These are phyloP conservation scores for Rhyacophila evoluta DNA, from an alignment of 2,888 invertebrate species.

Conservation along the genomic window DNA sequence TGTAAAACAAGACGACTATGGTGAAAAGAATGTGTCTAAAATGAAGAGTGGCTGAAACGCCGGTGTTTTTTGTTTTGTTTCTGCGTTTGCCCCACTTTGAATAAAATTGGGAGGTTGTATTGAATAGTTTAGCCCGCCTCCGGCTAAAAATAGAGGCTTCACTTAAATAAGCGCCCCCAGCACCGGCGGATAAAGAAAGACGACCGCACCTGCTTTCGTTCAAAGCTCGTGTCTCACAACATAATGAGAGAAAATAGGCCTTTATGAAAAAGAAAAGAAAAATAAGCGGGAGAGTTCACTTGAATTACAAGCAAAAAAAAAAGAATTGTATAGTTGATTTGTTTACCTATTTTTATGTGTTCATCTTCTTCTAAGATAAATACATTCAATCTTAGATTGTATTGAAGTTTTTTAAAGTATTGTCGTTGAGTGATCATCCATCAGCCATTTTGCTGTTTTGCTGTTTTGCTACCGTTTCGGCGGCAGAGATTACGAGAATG, in stretches of 20 bases:
- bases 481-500: no score
- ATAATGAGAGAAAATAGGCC: not conserved
- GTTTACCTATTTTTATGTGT: not conserved
- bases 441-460: no score
- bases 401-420: no score
- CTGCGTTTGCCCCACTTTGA: not conserved
- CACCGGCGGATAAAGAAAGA: not conserved
- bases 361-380: no score
- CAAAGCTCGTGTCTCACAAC: not conserved
- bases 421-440: no score
- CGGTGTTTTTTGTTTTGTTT: not conserved
- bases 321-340: not conserved
- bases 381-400: no score
- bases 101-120: conserved; percentile 26
- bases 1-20: no score
- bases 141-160: conserved; percentile 32
- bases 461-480: no score
- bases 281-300: not conserved
- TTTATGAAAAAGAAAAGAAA: not conserved
- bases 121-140: conserved; percentile 32
- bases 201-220: conserved; percentile 5
- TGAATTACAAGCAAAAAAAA: not conserved
- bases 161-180: not conserved
- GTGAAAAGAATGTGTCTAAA: not conserved
- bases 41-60: not conserved